These are phyloP conservation scores for Melieria crassipennis DNA, from an alignment of 2,888 invertebrate species.

Conservation along the genomic window DNA sequence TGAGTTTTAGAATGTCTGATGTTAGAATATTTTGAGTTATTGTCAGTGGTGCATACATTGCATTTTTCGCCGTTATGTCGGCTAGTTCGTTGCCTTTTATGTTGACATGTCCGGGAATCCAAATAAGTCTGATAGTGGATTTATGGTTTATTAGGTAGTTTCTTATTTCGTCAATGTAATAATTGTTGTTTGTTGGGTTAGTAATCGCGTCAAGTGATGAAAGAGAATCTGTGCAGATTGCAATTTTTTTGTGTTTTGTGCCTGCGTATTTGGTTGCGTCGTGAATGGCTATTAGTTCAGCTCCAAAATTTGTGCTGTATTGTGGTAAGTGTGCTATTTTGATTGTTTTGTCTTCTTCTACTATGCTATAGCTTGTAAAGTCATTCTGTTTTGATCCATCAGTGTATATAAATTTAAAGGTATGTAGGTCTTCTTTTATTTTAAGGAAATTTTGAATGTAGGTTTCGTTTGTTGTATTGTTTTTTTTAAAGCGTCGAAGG, in stretches of 20 bases:
- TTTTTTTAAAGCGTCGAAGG: not conserved
- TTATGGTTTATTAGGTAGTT: too few relatives aligned
- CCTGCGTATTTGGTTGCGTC: slow-evolving; percentile 4
- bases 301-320: not conserved
- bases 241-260: not conserved
- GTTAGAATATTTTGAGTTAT: too few relatives aligned
- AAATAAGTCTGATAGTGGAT: too few relatives aligned
- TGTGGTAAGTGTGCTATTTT: not conserved
- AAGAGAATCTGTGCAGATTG: not conserved
- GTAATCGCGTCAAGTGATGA: too few relatives aligned
- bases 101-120: too few relatives aligned
- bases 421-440: not conserved
- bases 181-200: too few relatives aligned
- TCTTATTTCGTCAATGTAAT: too few relatives aligned
- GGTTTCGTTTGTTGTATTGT: not conserved
- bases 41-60: too few relatives aligned
- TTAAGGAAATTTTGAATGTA: not conserved
- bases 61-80: too few relatives aligned
- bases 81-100: too few relatives aligned
- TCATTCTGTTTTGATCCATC: slow-evolving; percentile 3
- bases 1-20: too few relatives aligned
- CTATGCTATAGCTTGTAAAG: not conserved
- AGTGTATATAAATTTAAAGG: slow-evolving; percentile 12
- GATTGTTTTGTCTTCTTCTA: not conserved
- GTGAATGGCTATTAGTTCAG: slow-evolving; percentile 4